Base-by-base conservation (phyloP, 2,888 invertebrate species). In the Xylocampa areola region DNA sequence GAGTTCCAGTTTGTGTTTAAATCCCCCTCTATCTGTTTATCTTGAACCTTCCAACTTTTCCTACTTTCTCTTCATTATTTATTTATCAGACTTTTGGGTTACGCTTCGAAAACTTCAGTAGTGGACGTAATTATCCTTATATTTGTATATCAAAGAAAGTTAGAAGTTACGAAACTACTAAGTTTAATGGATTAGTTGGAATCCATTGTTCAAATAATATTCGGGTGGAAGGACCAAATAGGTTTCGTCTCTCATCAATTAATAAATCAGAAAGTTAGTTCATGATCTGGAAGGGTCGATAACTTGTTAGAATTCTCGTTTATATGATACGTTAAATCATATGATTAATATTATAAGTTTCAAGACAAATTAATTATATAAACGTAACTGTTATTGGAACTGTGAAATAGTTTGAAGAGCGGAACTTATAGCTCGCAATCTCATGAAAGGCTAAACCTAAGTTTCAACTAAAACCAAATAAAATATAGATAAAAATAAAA, bases 11-110 rank as follows among this genome's bases (percentile, higher is more conserved):
- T 73, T 67, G 68, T 50, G 39, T 74, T 73, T 49, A 62, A 63
- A 73, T 60, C 62, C 68, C 57, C 52, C 37, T 44, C 59, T 61
- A 68, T 76, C 58, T 76, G 68, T 76, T 73, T 71, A 68, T 57
- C 59, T 71, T 72, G 36, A 27, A 40, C 64, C 69, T 57, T 45
- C 51, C 17, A 70, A 76, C 72, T 75, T 72, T 51, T 35, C 32
- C 49, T 47, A 64, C 61, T 52, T 61, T 53, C 37, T 40, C 61
- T 64, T 68, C 68, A 68, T 76, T 68, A 72, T 74, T 71, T 72
- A 74, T 74, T 73, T 73, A 76, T 57, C 51, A 51, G 61, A 55
- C 49, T 68, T 64, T 68, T 47, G 54, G 64, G 50, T 65, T 49
- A 29, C 70, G 40, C 14, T 48, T 58, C 59, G 27, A 65, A 70